These are phyloP conservation scores for Spongilla lacustris DNA, from an alignment of 37 sponge, comb jelly and placozoan species.

Conservation along the genomic window DNA sequence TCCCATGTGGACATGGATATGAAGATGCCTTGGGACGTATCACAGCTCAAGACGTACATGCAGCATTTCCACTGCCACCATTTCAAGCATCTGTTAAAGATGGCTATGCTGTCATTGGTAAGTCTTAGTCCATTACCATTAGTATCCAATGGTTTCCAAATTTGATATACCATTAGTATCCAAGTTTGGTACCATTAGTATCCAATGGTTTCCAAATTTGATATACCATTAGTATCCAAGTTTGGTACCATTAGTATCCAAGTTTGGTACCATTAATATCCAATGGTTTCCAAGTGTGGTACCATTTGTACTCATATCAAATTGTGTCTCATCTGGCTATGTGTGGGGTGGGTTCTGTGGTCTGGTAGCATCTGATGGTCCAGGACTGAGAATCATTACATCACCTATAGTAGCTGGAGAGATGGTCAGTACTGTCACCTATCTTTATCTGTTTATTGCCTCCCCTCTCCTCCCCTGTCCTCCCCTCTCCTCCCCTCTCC, in stretches of 20 bases:
- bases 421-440: conserved; percentile 17
- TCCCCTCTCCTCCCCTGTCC: background rate
- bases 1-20: too few relatives aligned
- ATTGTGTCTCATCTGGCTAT: background rate
- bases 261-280: background rate
- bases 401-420: conserved; percentile 80
- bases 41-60: conserved; percentile 62
- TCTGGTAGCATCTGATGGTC: conserved; percentile 66
- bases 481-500: background rate
- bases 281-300: background rate
- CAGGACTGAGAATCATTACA: conserved; percentile 67
- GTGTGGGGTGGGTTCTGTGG: conserved; percentile 3
- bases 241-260: background rate
- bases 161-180: background rate
- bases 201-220: background rate
- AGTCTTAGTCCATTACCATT: background rate
- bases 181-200: background rate
- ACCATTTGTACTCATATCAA: background rate
- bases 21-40: conserved; percentile 67
- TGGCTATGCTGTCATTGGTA: conserved; percentile 95
- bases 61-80: conserved; percentile 81
- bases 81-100: conserved; percentile 97
- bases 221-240: background rate
- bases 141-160: background rate
- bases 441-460: background rate